Conservation (phyloP, 2,888 invertebrate genomes). For the Orthosia gothica region DNA sequence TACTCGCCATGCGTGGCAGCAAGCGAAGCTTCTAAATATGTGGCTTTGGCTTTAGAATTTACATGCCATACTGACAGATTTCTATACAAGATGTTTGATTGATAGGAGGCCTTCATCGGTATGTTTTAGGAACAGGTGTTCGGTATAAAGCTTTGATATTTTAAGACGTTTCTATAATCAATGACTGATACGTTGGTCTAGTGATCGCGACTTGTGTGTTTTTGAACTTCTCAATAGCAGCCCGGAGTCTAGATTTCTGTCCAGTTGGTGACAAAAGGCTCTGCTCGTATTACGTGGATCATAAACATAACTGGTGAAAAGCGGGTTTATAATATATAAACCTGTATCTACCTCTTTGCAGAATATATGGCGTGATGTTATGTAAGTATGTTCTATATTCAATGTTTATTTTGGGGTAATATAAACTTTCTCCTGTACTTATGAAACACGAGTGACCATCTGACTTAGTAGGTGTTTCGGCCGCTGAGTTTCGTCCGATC, state of each 20-base stretch:
- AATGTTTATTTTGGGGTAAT: conserved; percentile 26
- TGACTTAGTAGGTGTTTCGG: too few relatives aligned
- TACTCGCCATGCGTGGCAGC: neutral
- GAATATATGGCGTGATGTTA: too few relatives aligned
- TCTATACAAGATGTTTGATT: conserved; percentile 6
- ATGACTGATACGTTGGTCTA: too few relatives aligned
- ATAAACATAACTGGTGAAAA: too few relatives aligned
- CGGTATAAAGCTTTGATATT: conserved; percentile 25
- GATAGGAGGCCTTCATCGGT: conserved; percentile 31
- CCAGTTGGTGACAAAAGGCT: too few relatives aligned
- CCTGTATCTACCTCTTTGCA: too few relatives aligned
- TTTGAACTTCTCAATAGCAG: too few relatives aligned
- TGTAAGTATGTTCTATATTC: neutral
- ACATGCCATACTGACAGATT: neutral
- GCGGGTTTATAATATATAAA: too few relatives aligned
- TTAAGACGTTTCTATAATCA: neutral
- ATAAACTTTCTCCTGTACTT: conserved; percentile 3
- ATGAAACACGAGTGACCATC: neutral
- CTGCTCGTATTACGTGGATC: too few relatives aligned
- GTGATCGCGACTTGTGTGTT: too few relatives aligned
- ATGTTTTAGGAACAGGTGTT: conserved; percentile 41
- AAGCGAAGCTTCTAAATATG: neutral
- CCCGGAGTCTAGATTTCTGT: too few relatives aligned
- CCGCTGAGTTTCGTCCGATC: too few relatives aligned
- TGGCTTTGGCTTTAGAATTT: neutral